Conservation (phyloP, 2,888 invertebrate species). For the Amblyteles armatorius region DNA sequence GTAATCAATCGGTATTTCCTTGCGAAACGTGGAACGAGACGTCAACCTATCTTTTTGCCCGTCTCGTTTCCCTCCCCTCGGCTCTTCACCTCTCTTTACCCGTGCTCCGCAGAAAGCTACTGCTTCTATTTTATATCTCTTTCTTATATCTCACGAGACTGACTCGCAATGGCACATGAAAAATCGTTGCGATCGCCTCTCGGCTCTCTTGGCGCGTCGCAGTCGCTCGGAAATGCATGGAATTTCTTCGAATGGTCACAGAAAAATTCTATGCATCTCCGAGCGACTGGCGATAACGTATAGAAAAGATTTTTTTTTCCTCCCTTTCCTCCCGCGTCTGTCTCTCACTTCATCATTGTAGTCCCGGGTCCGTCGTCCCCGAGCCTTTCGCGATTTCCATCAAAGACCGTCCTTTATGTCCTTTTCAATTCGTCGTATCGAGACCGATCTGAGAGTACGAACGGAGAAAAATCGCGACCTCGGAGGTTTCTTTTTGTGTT, state of each 20-base stretch:
- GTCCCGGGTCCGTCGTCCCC: conserved; percentile 10
- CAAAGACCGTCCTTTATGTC: conserved; percentile 43
- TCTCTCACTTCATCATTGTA: conserved; percentile 29
- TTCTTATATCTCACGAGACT: conserved; percentile 50
- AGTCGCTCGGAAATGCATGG: conserved; percentile 69
- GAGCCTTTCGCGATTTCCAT: conserved; percentile 29
- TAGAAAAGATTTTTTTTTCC: conserved; percentile 55
- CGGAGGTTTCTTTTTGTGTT: conserved; percentile 24
- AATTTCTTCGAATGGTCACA: conserved; percentile 68
- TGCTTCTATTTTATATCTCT: conserved; percentile 53
- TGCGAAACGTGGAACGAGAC: conserved; percentile 39
- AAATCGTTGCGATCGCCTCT: conserved; percentile 62
- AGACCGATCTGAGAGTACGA: conserved; percentile 9
- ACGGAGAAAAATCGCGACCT: conserved; percentile 13
- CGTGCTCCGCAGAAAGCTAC: conserved; percentile 49
- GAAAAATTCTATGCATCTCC: conserved; percentile 67
- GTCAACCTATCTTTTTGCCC: conserved; percentile 42
- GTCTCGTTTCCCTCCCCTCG: conserved; percentile 21
- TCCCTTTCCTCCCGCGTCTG: conserved; percentile 8
- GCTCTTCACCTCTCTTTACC: conserved; percentile 52
- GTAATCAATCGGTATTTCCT: conserved; percentile 24
- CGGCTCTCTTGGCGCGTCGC: conserved; percentile 38
- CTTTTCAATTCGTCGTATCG: conserved; percentile 41
- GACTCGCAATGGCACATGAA: conserved; percentile 52
- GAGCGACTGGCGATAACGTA: conserved; percentile 63